A percentile compares a stretch with the other conserved stretches of the same genome.
phyloP scores from a whole-genome alignment of 1,140 invertebrate genomes.

The Drosophila gunungcola region DNA sequence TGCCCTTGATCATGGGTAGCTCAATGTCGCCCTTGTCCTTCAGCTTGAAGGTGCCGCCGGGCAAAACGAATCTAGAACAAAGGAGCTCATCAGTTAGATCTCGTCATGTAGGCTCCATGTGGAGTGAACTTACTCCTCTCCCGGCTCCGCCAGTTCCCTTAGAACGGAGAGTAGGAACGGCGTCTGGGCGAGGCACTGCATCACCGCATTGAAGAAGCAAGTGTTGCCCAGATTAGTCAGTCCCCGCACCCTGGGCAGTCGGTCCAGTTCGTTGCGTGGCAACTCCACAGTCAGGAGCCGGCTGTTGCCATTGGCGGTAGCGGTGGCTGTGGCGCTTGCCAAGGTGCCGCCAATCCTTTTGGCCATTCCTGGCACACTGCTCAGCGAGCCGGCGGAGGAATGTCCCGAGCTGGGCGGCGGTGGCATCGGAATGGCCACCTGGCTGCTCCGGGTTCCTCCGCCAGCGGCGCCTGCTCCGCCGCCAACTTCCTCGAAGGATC shows the following conservation, averaged over 20 bases:
- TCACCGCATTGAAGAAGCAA: slow-evolving; percentile 98
- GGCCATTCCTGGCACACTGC: slow-evolving; percentile 66
- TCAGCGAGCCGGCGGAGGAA: slow-evolving; percentile 5
- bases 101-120: too few species aligned
- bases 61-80: slow-evolving; percentile 86
- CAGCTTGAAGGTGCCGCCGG: slow-evolving; percentile 88
- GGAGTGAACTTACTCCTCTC: slow-evolving; percentile 85
- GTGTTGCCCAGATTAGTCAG: slow-evolving; percentile 96
- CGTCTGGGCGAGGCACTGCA: slow-evolving; percentile 96
- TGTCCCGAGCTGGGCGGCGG: slow-evolving; percentile 40
- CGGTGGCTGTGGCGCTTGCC: neutral
- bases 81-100: neutral
- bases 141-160: slow-evolving; percentile 88
- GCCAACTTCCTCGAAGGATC: slow-evolving; percentile 13
- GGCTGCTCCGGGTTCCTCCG: slow-evolving; percentile 11
- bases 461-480: neutral
- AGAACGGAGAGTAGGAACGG: slow-evolving; percentile 91
- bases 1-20: slow-evolving; percentile 88
- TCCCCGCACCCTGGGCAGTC: slow-evolving; percentile 87
- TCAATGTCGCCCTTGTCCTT: slow-evolving; percentile 85
- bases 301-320: neutral
- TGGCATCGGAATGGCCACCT: slow-evolving; percentile 55
- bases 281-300: neutral
- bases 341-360: slow-evolving; percentile 43
- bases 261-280: slow-evolving; percentile 32